Conservation (phyloP, 2,113 vertebrate species). For the Hippocampus barbouri region DNA sequence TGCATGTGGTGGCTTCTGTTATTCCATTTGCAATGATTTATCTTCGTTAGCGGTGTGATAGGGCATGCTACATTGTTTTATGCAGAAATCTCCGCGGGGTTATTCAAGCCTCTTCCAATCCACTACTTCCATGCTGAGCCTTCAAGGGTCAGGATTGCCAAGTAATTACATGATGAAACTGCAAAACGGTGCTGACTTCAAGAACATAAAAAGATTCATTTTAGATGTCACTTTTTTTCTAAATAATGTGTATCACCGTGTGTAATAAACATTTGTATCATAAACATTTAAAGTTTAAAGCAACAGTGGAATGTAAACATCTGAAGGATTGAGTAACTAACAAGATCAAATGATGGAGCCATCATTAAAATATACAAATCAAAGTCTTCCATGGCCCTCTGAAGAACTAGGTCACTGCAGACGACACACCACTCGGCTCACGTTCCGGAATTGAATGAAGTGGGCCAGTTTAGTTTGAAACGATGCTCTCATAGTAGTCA, state of each 20-base stretch:
- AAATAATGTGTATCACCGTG: constrained; percentile 36
- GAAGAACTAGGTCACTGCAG: background rate
- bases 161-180: constrained; percentile 59
- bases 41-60: constrained; percentile 32
- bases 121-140: constrained; percentile 19
- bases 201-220: constrained; percentile 57
- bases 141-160: constrained; percentile 41
- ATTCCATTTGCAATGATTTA: constrained; percentile 22
- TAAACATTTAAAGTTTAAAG: no score
- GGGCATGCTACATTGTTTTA: constrained; percentile 18
- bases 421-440: background rate
- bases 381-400: background rate
- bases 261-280: background rate
- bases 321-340: background rate
- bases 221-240: constrained; percentile 22
- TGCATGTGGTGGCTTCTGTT: constrained; percentile 11
- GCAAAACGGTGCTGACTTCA: constrained; percentile 52
- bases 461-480: background rate
- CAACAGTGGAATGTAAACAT: constrained; percentile 15
- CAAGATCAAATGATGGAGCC: background rate
- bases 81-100: constrained; percentile 26
- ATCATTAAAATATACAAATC: background rate
- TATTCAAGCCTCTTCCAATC: constrained; percentile 27
- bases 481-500: background rate
- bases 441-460: background rate